Conservation (phyloP, 2,113 vertebrate species). For the Rutilus rutilus region DNA sequence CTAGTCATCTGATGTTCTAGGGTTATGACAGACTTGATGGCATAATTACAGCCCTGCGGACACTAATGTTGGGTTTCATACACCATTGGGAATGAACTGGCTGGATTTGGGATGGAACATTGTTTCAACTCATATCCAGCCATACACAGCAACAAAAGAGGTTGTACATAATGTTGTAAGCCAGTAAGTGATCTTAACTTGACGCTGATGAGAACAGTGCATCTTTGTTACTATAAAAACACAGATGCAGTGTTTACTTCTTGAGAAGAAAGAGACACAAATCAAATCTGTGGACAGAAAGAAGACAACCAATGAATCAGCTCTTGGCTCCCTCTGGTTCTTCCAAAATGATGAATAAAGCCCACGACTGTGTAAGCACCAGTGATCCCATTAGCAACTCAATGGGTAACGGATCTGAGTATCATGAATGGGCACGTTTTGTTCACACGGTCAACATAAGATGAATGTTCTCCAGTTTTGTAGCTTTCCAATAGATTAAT, state of each 20-base stretch:
- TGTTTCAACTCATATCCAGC: slow-evolving; percentile 19
- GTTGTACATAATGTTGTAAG: neutral
- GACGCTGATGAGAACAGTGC: neutral
- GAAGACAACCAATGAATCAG: slow-evolving; percentile 20
- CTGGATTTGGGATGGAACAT: neutral
- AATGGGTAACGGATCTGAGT: slow-evolving; percentile 48
- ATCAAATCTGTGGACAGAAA: slow-evolving; percentile 29
- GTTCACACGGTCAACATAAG: slow-evolving; percentile 29
- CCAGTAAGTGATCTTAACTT: slow-evolving; percentile 2
- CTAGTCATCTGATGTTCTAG: slow-evolving; percentile 23
- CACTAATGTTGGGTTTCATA: slow-evolving; percentile 23
- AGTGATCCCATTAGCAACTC: slow-evolving; percentile 50
- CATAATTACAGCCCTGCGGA: neutral
- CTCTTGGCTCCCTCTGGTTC: slow-evolving; percentile 6
- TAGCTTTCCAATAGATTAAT: neutral
- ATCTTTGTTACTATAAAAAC: slow-evolving; percentile 24
- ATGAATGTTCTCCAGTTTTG: slow-evolving; percentile 9
- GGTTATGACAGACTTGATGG: slow-evolving; percentile 12
- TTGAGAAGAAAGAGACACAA: slow-evolving; percentile 15
- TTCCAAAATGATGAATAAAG: slow-evolving; percentile 23
- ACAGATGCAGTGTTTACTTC: slow-evolving; percentile 11
- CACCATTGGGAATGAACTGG: neutral
- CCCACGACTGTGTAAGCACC: slow-evolving; percentile 32
- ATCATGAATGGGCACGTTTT: slow-evolving; percentile 42
- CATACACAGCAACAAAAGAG: slow-evolving; percentile 19